These are phyloP conservation scores for Cynocephalus volans DNA, from an alignment of 2,113 vertebrate genomes.

Conservation along the genomic window DNA sequence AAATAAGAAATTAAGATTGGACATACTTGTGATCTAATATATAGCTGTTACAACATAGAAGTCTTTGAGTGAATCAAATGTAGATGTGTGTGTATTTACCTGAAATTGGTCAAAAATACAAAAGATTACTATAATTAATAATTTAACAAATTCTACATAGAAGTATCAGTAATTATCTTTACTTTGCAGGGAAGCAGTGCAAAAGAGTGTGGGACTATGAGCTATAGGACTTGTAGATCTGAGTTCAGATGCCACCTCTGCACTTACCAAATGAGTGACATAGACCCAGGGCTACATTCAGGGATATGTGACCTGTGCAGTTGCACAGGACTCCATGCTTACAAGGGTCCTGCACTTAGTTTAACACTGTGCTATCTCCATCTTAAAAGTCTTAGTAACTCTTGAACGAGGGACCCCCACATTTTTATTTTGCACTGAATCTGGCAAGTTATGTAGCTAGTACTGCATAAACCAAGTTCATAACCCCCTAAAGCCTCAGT, in stretches of 20 bases:
- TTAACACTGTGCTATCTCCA: not conserved
- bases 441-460: not conserved
- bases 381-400: conserved; percentile 9
- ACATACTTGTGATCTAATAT: not conserved
- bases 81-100: not conserved
- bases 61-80: not conserved
- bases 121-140: not conserved
- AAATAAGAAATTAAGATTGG: conserved; percentile 37
- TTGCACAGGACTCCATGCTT: not conserved
- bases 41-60: not conserved
- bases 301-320: fast-evolving
- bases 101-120: conserved; percentile 1
- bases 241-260: not conserved
- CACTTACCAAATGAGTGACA: not conserved
- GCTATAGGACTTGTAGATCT: not conserved
- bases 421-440: not conserved
- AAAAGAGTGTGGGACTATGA: not conserved
- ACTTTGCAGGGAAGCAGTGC: not conserved
- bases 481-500: not conserved
- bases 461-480: not conserved
- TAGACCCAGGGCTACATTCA: not conserved
- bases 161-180: not conserved
- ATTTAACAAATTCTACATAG: not conserved
- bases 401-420: not conserved
- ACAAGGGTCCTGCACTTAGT: not conserved